These are phyloP conservation scores for Chelmon rostratus DNA, from an alignment of 2,797 vertebrate genomes.

Conservation along the genomic window DNA sequence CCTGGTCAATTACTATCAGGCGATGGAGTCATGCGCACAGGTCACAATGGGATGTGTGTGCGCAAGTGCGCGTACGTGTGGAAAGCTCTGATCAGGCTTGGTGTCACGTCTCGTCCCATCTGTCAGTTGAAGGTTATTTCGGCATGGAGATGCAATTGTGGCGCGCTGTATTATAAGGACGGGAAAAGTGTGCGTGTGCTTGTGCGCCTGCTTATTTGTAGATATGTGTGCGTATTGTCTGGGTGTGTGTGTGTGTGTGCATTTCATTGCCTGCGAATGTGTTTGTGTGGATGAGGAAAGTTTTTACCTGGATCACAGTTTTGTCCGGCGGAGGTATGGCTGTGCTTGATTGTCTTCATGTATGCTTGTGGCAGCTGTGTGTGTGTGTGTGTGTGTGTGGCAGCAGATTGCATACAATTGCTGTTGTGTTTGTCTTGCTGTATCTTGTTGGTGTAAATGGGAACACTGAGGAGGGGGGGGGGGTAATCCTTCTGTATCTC, in stretches of 20 bases:
- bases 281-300: neutral
- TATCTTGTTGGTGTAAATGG: slow-evolving; percentile 70
- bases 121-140: slow-evolving; percentile 82
- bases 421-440: slow-evolving; percentile 58
- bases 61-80: slow-evolving; percentile 24
- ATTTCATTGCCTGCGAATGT: neutral
- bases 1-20: slow-evolving; percentile 69
- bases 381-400: neutral
- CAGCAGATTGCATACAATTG: slow-evolving; percentile 52
- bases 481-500: slow-evolving; percentile 80
- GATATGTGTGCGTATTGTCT: neutral
- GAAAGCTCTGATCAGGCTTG: slow-evolving; percentile 68
- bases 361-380: slow-evolving; percentile 5
- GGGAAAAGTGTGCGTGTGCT: neutral
- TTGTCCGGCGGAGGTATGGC: neutral
- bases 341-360: slow-evolving; percentile 35
- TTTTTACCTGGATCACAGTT: slow-evolving; percentile 7
- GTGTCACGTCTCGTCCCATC: slow-evolving; percentile 70
- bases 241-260: neutral
- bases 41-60: slow-evolving; percentile 53
- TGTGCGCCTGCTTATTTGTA: neutral
- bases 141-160: slow-evolving; percentile 60
- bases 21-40: slow-evolving; percentile 60
- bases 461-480: slow-evolving; percentile 50
- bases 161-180: slow-evolving; percentile 28